Evolutionary conservation across 2,113 vertebrate species (phyloP).

Genomic region (Bettongia penicillata): DNA sequence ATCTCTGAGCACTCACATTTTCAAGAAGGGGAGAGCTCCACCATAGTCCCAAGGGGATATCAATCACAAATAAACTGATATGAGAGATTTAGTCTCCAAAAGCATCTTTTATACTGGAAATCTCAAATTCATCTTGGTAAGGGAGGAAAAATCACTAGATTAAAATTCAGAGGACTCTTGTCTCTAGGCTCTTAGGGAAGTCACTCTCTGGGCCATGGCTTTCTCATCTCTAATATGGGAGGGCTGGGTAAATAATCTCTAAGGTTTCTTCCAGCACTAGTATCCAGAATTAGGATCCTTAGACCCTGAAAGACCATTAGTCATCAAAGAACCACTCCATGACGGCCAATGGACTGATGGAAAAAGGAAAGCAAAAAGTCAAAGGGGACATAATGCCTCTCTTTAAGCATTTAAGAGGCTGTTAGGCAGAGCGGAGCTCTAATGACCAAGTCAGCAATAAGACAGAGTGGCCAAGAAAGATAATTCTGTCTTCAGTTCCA

Average conservation of each 20-base stretch:
- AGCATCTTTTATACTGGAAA: background rate
- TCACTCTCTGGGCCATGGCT: background rate
- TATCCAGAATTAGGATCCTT: background rate
- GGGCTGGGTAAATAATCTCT: background rate
- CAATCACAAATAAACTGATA: background rate
- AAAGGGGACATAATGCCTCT: background rate
- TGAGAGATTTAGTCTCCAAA: background rate
- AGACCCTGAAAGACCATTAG: background rate
- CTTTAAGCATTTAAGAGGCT: background rate
- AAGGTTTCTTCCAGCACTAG: background rate
- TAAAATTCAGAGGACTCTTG: background rate
- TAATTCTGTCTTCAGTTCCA: background rate
- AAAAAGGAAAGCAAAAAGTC: background rate
- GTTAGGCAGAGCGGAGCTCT: background rate
- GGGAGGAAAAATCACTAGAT: background rate
- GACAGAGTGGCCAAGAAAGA: background rate
- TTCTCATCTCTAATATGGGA: background rate
- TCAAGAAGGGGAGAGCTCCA: background rate
- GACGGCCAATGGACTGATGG: background rate
- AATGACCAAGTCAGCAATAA: background rate
- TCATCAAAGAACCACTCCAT: background rate
- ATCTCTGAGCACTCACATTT: background rate
- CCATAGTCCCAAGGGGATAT: background rate
- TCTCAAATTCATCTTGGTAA: background rate
- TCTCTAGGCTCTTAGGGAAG: background rate